These are phyloP conservation scores for Coelopa pilipes DNA, from an alignment of 2,888 invertebrate genomes.

Conservation along the genomic window DNA sequence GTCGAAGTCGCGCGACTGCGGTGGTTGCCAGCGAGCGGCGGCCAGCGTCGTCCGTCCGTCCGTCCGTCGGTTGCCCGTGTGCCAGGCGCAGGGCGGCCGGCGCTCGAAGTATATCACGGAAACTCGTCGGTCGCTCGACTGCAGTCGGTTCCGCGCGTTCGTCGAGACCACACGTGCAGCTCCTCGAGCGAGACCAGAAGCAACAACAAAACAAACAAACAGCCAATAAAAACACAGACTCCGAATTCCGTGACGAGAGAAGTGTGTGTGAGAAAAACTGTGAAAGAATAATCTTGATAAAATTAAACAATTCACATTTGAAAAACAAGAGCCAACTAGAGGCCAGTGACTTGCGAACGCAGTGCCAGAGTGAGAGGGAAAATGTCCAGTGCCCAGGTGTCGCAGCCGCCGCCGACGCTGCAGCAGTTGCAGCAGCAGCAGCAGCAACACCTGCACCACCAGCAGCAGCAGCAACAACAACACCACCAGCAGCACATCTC, in stretches of 20 bases:
- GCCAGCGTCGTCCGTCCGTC: not conserved
- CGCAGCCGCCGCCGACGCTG: slow-evolving; percentile 58
- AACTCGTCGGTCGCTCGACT: slow-evolving; percentile 47
- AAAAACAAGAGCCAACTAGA: not conserved
- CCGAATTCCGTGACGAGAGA: too few relatives aligned
- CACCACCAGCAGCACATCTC: slow-evolving; percentile 58
- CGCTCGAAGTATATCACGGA: slow-evolving; percentile 53
- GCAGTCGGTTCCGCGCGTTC: slow-evolving; percentile 62
- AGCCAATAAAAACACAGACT: too few relatives aligned
- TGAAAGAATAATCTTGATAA: slow-evolving; percentile 4
- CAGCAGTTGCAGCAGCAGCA: slow-evolving; percentile 56
- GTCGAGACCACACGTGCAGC: slow-evolving; percentile 48
- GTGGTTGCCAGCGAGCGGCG: slow-evolving; percentile 26
- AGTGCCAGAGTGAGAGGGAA: slow-evolving; percentile 37
- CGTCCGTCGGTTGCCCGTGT: too few relatives aligned
- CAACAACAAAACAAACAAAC: too few relatives aligned
- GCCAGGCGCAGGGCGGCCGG: slow-evolving; percentile 4
- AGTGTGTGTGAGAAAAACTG: slow-evolving; percentile 9
- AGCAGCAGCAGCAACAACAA: slow-evolving; percentile 48
- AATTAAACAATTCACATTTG: too few relatives aligned
- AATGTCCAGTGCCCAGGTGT: slow-evolving; percentile 67
- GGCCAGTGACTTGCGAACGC: not conserved
- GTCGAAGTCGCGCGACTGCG: slow-evolving; percentile 1
- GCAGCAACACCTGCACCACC: slow-evolving; percentile 47
- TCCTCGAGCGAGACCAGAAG: too few relatives aligned